A percentile compares a stretch with the other conserved stretches of the same genome.
These are phyloP conservation scores for Drosophila lini DNA, from an alignment of 1,140 invertebrate genomes.

Conservation along the genomic window DNA sequence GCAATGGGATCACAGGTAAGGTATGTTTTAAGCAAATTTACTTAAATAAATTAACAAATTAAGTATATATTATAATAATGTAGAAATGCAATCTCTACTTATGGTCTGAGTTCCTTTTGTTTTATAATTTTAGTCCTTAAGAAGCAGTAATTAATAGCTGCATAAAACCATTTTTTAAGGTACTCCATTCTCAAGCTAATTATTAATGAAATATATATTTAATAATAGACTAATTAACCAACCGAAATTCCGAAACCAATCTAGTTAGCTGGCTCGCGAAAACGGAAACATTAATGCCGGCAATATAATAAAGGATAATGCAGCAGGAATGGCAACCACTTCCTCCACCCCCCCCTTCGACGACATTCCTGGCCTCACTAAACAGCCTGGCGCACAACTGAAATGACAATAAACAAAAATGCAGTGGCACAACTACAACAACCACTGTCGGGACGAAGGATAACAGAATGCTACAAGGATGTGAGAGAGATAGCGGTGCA, in stretches of 20 bases:
- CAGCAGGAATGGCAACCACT: conserved; percentile 41
- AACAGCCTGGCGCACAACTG: conserved; percentile 27
- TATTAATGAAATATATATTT: not conserved
- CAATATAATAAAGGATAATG: conserved; percentile 71
- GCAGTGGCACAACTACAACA: conserved; percentile 16
- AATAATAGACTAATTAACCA: not conserved
- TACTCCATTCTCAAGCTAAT: not conserved
- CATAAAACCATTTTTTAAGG: not conserved
- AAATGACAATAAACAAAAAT: conserved; percentile 69
- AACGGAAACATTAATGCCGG: conserved; percentile 63
- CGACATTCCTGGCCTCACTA: conserved; percentile 48
- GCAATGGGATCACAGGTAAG: not conserved
- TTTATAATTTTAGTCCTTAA: too few species aligned
- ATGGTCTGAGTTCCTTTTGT: too few species aligned
- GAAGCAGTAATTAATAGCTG: too few species aligned
- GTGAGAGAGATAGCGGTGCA: not conserved
- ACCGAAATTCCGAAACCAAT: not conserved
- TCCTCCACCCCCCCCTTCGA: not conserved
- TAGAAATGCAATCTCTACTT: too few species aligned
- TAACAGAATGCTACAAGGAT: conserved; percentile 6
- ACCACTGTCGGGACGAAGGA: conserved; percentile 8
- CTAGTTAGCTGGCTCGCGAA: conserved; percentile 10
- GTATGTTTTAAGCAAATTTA: not conserved
- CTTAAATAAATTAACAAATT: not conserved
- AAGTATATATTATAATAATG: too few species aligned